phyloP scores from a whole-genome alignment of 2,888 invertebrate genomes.

The Phlogophora meticulosa region DNA sequence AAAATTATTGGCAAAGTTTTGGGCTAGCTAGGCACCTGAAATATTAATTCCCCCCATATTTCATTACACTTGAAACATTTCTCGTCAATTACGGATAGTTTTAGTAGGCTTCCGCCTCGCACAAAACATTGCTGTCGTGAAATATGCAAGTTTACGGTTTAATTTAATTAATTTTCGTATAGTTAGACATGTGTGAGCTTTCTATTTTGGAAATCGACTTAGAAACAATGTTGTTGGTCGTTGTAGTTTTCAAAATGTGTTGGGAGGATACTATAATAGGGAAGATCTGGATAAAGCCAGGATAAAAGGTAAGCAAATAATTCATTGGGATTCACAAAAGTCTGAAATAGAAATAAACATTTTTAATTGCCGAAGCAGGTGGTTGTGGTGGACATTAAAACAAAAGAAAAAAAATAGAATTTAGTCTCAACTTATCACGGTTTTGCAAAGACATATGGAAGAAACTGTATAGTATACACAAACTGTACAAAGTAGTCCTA shows the following conservation, averaged over 20 bases:
- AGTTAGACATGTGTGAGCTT: slow-evolving; percentile 41
- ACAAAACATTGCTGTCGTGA: slow-evolving; percentile 58
- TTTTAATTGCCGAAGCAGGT: too few relatives aligned
- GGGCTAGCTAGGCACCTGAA: slow-evolving; percentile 79
- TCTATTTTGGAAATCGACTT: slow-evolving; percentile 11
- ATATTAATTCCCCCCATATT: slow-evolving; percentile 80
- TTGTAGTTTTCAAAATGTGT: neutral
- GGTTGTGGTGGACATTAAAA: too few relatives aligned
- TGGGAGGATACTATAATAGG: neutral
- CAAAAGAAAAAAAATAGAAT: too few relatives aligned
- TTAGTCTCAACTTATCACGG: too few relatives aligned
- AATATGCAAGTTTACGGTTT: slow-evolving; percentile 58
- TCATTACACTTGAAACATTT: slow-evolving; percentile 78
- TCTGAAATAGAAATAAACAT: too few relatives aligned
- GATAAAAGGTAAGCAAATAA: too few relatives aligned
- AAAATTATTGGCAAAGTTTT: slow-evolving; percentile 84
- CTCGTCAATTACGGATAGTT: slow-evolving; percentile 75
- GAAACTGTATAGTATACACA: too few relatives aligned
- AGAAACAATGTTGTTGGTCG: neutral
- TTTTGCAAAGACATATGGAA: too few relatives aligned
- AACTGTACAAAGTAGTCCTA: too few relatives aligned
- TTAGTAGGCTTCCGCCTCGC: slow-evolving; percentile 61
- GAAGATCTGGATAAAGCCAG: too few relatives aligned
- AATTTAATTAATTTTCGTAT: slow-evolving; percentile 61
- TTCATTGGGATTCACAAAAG: too few relatives aligned